A percentile compares a stretch with the other conserved stretches of the same genome.
These are phyloP conservation scores for Tachina lurida DNA, from an alignment of 2,888 invertebrate species.

Conservation along the genomic window DNA sequence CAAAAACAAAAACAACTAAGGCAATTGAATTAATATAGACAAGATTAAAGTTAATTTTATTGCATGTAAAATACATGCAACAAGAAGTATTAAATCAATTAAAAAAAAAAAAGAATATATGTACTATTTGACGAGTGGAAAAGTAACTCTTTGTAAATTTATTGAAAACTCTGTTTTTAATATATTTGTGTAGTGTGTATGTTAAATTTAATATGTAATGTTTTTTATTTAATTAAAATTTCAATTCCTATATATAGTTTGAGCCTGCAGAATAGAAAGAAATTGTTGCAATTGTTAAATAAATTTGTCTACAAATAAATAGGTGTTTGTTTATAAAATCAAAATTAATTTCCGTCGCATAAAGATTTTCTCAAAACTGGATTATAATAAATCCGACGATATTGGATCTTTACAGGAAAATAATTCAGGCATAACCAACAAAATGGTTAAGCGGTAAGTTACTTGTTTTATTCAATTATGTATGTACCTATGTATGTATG, in stretches of 20 bases:
- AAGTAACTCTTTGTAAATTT: neutral
- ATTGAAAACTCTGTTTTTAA: neutral
- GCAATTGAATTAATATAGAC: constrained; percentile 15
- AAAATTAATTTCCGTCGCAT: constrained; percentile 82
- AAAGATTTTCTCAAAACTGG: constrained; percentile 83
- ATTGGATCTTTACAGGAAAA: constrained; percentile 83
- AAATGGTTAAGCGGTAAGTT: constrained; percentile 83
- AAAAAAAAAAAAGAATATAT: too few relatives aligned
- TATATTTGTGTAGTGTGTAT: neutral
- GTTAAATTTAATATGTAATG: neutral
- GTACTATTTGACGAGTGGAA: too few relatives aligned
- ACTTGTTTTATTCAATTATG: neutral
- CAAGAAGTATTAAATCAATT: too few relatives aligned
- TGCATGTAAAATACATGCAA: neutral
- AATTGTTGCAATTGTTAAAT: neutral
- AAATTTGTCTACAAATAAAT: constrained; percentile 54
- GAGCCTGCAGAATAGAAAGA: neutral
- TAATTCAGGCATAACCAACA: constrained; percentile 83
- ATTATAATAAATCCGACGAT: constrained; percentile 83
- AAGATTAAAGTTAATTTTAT: constrained; percentile 3
- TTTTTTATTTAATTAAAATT: neutral
- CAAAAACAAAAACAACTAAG: constrained; percentile 41
- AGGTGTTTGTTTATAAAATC: constrained; percentile 67
- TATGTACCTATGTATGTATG: neutral
- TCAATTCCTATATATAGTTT: neutral